phyloP scores from a whole-genome alignment of 2,113 vertebrate genomes.

The Pongo pygmaeus region DNA sequence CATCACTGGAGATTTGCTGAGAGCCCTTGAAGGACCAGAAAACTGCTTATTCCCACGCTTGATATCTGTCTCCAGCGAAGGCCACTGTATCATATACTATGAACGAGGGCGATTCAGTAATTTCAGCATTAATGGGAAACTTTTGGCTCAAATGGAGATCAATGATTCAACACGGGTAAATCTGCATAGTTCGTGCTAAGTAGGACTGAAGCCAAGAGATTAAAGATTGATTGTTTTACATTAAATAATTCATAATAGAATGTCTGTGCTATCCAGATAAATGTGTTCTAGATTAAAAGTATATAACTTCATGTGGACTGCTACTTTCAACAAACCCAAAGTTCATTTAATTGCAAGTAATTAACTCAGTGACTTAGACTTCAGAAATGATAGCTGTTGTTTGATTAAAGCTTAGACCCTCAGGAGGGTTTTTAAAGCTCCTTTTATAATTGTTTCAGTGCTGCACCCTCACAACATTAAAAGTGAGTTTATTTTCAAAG shows the following conservation, averaged over 20 bases:
- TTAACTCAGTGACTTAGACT: background rate
- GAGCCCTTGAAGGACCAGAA: slow-evolving; percentile 96
- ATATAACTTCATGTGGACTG: background rate
- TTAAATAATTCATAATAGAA: background rate
- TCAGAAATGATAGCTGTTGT: background rate
- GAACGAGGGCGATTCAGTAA: slow-evolving; percentile 97
- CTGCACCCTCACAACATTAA: background rate
- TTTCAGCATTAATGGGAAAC: slow-evolving; percentile 99
- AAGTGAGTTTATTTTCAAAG: background rate
- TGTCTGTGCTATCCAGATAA: background rate
- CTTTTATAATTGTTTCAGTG: background rate
- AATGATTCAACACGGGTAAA: slow-evolving; percentile 96
- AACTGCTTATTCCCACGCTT: slow-evolving; percentile 91
- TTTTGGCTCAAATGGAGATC: slow-evolving; percentile 98
- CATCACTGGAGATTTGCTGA: slow-evolving; percentile 97
- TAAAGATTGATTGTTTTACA: background rate
- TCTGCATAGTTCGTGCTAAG: background rate
- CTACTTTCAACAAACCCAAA: background rate
- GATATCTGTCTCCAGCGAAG: slow-evolving; percentile 98
- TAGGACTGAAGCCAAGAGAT: background rate
- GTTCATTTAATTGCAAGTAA: background rate
- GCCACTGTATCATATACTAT: slow-evolving; percentile 98
- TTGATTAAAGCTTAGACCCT: background rate
- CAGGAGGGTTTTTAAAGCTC: background rate
- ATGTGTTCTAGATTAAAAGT: background rate